Percentiles rank a stretch among this genome's conserved stretches.
Conservation (phyloP, 2,113 vertebrate species). For the Cyrtonyx montezumae region DNA sequence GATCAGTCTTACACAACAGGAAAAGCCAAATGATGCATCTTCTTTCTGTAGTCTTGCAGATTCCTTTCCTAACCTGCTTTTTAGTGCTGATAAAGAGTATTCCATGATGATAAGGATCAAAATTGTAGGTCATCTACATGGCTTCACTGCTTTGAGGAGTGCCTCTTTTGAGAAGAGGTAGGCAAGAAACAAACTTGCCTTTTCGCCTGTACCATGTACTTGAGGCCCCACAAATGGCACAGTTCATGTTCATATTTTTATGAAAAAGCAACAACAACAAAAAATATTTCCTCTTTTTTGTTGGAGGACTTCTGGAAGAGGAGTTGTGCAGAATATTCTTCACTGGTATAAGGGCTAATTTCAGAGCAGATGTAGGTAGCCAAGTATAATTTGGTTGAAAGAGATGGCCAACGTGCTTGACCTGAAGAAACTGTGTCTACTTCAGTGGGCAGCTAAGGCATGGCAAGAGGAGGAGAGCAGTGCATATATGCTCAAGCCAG, state of each 20-base stretch:
- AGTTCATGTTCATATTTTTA: fast-evolving
- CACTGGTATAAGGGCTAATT: neutral
- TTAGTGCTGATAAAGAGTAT: neutral
- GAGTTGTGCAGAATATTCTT: neutral
- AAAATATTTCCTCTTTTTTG: neutral
- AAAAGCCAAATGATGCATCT: neutral
- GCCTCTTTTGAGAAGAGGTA: neutral
- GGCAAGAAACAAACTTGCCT: neutral
- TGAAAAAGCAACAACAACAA: neutral
- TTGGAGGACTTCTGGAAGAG: neutral
- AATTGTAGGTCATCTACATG: neutral
- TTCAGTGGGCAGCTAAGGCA: neutral
- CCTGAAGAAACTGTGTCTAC: neutral
- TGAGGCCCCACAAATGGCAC: neutral
- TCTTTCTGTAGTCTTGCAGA: neutral
- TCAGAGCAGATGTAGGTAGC: neutral
- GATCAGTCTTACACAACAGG: neutral
- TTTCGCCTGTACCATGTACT: neutral
- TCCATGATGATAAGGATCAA: neutral
- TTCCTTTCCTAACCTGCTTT: neutral
- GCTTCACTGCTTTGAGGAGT: neutral
- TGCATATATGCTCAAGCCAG: neutral
- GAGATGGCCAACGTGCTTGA: neutral
- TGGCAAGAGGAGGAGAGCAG: neutral
- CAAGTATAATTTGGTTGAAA: neutral